Conservation (phyloP, 2,888 invertebrate genomes). For the Noctua janthe region DNA sequence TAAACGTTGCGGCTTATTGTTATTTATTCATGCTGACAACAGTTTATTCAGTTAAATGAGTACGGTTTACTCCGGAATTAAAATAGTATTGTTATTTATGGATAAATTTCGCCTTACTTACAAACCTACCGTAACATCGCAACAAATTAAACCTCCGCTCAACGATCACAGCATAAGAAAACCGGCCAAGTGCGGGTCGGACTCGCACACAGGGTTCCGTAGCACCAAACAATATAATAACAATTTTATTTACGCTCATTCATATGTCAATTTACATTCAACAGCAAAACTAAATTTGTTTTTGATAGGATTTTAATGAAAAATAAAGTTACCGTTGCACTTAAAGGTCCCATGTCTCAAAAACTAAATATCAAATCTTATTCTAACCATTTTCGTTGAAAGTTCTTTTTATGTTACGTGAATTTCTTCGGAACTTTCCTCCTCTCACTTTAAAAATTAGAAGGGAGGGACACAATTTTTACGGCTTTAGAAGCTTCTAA, state of each 20-base stretch:
- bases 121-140: background rate
- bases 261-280: background rate
- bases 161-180: background rate
- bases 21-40: background rate
- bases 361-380: background rate
- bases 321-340: background rate
- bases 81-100: background rate
- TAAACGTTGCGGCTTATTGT: background rate
- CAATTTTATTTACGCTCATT: background rate
- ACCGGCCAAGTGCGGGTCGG: too few relatives aligned
- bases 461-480: too few relatives aligned
- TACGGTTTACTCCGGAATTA: background rate
- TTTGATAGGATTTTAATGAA: background rate
- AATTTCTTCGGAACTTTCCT: too few relatives aligned
- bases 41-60: background rate
- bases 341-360: background rate
- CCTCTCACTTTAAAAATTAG: too few relatives aligned
- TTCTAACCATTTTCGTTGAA: background rate
- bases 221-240: too few relatives aligned
- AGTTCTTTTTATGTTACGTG: background rate
- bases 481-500: too few relatives aligned
- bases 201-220: too few relatives aligned
- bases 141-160: background rate
- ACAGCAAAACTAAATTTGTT: too few relatives aligned
- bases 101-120: background rate